Evolutionary conservation across 1,140 invertebrate species (phyloP), one percentile per base, ranked within the genome.

Genomic region (Pygmarrhopalites habei): DNA sequence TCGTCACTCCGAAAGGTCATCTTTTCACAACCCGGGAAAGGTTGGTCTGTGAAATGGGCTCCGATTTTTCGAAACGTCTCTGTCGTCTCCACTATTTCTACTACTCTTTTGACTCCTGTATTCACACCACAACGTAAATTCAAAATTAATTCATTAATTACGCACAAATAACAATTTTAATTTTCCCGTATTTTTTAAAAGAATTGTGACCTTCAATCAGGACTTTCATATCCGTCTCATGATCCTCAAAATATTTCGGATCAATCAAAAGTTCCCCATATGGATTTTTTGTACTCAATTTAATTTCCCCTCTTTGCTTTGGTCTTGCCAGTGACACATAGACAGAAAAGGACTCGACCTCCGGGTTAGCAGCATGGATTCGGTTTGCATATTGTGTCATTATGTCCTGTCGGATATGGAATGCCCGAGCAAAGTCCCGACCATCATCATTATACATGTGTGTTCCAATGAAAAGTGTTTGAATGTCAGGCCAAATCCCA

Each of bases 1-100:
- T 75, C 74, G 58, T 83, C 80, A 1, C 75, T 74, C 4, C 70
- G 76, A 26, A 79, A 77, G 10, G 35, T 26, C 12, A 72, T 58
- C 15, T 73, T 68, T 46, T 75, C 73, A 61, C 75, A 76, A 3
- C 89, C 89, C 0, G 89, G 90, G 19, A 88, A 65, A 0, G 81
- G 81, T 30, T 83, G 85, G 29, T 75, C 78, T 72, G 89, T 85
- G 62, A 87, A 87, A 49, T 85, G 78, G 0, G 88, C 82, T 0
- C 87, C 87, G 21, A 61, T 47, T 4, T 29, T 58, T 47, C 49
- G 23, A 43, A 65, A 64, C 0, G 41, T 25, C 1, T 32, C 51
- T 10, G 43, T 59, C 19, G 60, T 60, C 21, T 65, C 56, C 3
- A 62, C 49, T 0, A 68, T n/a, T 47, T 68, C 29, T 1, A 65